Evolutionary conservation across 1,140 invertebrate species (phyloP).

Genomic region (Neomicropteryx cornuta): DNA sequence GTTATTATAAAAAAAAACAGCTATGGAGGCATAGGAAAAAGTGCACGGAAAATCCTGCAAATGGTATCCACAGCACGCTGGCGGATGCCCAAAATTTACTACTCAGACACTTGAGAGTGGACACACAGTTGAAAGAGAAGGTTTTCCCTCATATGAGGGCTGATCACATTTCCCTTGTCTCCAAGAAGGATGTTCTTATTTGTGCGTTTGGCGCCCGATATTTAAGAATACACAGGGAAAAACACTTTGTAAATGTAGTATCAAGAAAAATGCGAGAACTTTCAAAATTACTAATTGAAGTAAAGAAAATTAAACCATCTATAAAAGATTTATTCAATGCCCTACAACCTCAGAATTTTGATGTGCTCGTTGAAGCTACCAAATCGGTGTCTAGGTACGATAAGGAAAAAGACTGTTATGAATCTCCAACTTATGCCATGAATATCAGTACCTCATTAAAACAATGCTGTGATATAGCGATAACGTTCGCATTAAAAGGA

Average conservation of each 20-base stretch:
- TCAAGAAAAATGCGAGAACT: slow-evolving; percentile 21
- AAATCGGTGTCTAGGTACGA: slow-evolving; percentile 12
- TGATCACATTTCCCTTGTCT: slow-evolving; percentile 12
- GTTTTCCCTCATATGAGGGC: slow-evolving; percentile 14
- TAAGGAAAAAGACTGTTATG: slow-evolving; percentile 8
- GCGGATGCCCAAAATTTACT: slow-evolving; percentile 6
- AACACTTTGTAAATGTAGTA: slow-evolving; percentile 17
- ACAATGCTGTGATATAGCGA: slow-evolving; percentile 14
- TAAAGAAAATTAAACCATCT: slow-evolving; percentile 15
- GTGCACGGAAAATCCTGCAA: slow-evolving; percentile 1
- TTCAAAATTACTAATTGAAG: slow-evolving; percentile 17
- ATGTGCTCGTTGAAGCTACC: slow-evolving; percentile 10
- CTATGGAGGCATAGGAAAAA: slow-evolving; percentile 8
- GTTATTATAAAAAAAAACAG: slow-evolving; percentile 4
- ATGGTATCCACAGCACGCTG: neutral
- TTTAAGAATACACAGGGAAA: slow-evolving; percentile 19
- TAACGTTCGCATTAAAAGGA: slow-evolving; percentile 9
- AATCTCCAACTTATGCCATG: slow-evolving; percentile 12
- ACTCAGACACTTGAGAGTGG: slow-evolving; percentile 4
- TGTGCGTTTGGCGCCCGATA: slow-evolving; percentile 20
- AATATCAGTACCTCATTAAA: slow-evolving; percentile 15
- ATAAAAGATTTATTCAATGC: slow-evolving; percentile 15
- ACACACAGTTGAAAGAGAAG: slow-evolving; percentile 6
- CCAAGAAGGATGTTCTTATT: slow-evolving; percentile 18
- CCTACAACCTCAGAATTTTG: slow-evolving; percentile 16